These are phyloP conservation scores for Xenopus borealis DNA, from an alignment of 2,113 vertebrate species.

Conservation along the genomic window DNA sequence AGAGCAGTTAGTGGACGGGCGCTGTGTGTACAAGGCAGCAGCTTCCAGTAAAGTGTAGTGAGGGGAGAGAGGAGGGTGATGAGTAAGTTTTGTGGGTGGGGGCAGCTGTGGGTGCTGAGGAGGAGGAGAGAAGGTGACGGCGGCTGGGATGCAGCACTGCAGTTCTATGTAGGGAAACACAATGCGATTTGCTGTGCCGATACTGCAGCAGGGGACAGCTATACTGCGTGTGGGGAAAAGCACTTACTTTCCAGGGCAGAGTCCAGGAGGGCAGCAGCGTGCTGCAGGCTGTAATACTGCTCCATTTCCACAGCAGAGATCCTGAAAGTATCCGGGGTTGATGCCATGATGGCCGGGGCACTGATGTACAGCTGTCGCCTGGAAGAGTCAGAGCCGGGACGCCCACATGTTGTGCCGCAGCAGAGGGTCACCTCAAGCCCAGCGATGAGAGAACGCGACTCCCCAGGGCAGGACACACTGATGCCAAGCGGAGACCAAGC, in stretches of 20 bases:
- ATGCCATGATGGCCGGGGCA: constrained; percentile 49
- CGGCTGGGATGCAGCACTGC: constrained; percentile 13
- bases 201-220: constrained; percentile 11
- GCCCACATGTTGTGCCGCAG: constrained; percentile 4
- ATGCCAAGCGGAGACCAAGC: no score
- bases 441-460: no score
- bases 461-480: no score
- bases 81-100: not conserved
- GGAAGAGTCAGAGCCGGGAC: no score
- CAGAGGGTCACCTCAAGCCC: not conserved
- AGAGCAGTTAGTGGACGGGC: no score
- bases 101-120: not conserved
- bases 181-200: not conserved
- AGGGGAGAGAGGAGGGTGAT: no score
- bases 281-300: constrained; percentile 76
- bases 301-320: constrained; percentile 70
- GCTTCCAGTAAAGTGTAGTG: no score
- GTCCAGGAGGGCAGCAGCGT: constrained; percentile 71
- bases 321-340: constrained; percentile 55
- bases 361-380: not conserved
- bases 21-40: no score
- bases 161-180: not conserved
- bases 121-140: not conserved
- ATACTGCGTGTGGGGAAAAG: not conserved
- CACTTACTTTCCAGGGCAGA: constrained; percentile 73